Evolutionary conservation across 2,888 invertebrate species (phyloP).

Genomic region (Seira ritae): DNA sequence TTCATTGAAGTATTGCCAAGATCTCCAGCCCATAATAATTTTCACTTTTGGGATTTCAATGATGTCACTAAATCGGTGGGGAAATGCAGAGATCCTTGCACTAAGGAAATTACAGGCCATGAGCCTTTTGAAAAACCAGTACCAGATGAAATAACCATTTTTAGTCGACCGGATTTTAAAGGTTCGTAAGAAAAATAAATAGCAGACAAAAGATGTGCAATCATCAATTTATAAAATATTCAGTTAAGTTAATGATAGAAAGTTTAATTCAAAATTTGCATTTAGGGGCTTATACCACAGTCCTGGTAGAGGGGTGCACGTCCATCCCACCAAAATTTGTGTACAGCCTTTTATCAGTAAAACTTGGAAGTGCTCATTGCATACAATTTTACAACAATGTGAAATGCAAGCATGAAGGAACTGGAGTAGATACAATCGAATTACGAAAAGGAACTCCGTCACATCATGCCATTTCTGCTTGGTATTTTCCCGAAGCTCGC

Average conservation of each 20-base stretch:
- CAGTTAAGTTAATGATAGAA: too few species aligned
- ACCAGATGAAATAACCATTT: not conserved
- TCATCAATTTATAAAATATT: too few species aligned
- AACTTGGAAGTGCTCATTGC: not conserved
- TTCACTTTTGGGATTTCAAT: constrained; percentile 23
- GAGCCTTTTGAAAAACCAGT: not conserved
- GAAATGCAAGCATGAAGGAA: not conserved
- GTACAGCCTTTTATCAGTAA: not conserved
- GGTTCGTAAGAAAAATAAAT: too few species aligned
- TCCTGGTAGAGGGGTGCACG: constrained; percentile 7
- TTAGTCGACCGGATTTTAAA: too few species aligned
- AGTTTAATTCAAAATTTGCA: too few species aligned
- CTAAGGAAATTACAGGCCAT: not conserved
- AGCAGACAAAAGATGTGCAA: too few species aligned
- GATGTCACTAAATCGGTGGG: constrained; percentile 33
- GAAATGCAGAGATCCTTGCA: constrained; percentile 33
- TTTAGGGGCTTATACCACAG: too few species aligned
- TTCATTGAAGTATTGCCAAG: constrained; percentile 22
- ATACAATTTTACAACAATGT: constrained; percentile 29
- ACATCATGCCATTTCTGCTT: constrained; percentile 11
- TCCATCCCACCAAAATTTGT: constrained; percentile 6
- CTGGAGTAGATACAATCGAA: constrained; percentile 11
- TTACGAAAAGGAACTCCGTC: constrained; percentile 15
- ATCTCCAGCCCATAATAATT: constrained; percentile 20
- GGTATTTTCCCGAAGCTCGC: constrained; percentile 1